phyloP scores from a whole-genome alignment of 2,113 vertebrate species.

The Excalfactoria chinensis region DNA sequence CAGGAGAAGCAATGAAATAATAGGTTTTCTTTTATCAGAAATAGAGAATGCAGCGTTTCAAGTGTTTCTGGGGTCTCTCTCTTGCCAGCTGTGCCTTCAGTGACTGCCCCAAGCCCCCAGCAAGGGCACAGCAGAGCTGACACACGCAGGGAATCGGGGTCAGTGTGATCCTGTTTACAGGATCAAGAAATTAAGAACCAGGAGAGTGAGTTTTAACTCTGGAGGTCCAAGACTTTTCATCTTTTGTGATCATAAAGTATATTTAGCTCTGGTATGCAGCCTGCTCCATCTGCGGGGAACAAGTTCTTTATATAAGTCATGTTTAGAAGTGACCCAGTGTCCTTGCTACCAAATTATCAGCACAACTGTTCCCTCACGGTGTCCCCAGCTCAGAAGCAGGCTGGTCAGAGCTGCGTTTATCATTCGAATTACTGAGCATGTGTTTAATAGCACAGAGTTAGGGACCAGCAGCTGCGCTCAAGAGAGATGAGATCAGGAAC shows the following conservation, averaged over 20 bases:
- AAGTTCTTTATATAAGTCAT: slow-evolving; percentile 48
- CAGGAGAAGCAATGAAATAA: neutral
- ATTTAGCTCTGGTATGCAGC: slow-evolving; percentile 66
- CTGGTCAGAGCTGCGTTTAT: slow-evolving; percentile 33
- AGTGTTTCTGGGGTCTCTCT: neutral
- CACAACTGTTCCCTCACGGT: slow-evolving; percentile 39
- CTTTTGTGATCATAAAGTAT: slow-evolving; percentile 63
- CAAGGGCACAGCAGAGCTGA: neutral
- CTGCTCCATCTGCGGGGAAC: slow-evolving; percentile 47
- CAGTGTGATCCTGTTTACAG: neutral
- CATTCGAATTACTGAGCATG: neutral
- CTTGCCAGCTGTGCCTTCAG: neutral
- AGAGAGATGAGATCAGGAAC: slow-evolving; percentile 37
- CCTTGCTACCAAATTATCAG: slow-evolving; percentile 72
- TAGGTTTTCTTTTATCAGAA: neutral
- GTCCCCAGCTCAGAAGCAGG: slow-evolving; percentile 10
- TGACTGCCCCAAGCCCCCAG: neutral
- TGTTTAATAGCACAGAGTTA: neutral
- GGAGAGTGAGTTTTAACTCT: slow-evolving; percentile 5
- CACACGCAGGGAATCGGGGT: neutral
- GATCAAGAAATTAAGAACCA: slow-evolving; percentile 8
- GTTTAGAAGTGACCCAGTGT: slow-evolving; percentile 65
- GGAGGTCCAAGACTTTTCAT: slow-evolving; percentile 34
- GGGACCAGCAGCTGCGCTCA: slow-evolving; percentile 25
- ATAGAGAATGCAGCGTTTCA: neutral